Conservation (phyloP, 2,888 invertebrate species). For the Drosophila acutilabella region DNA sequence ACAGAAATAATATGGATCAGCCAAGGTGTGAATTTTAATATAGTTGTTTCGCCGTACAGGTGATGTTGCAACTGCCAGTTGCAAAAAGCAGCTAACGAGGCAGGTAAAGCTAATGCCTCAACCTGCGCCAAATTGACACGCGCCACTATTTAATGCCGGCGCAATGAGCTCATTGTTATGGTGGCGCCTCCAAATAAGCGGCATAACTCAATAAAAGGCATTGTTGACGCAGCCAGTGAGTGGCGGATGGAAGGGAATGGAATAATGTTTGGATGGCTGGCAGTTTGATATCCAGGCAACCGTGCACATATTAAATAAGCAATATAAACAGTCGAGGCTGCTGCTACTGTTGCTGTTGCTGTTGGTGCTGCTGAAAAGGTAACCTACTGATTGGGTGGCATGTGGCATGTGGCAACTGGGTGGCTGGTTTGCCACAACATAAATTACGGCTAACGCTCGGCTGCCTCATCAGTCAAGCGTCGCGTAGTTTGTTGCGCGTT, state of each 20-base stretch:
- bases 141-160: constrained; percentile 73
- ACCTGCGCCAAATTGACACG: constrained; percentile 74
- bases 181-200: constrained; percentile 74
- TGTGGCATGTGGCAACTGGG: constrained; percentile 5
- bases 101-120: constrained; percentile 56
- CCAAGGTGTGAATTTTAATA: constrained; percentile 50
- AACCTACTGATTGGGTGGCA: constrained; percentile 54
- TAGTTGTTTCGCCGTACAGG: background rate
- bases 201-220: constrained; percentile 79
- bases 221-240: constrained; percentile 56
- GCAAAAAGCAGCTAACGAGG: constrained; percentile 18
- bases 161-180: constrained; percentile 78
- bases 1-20: constrained; percentile 15
- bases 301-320: constrained; percentile 81
- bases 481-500: constrained; percentile 75
- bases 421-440: constrained; percentile 74
- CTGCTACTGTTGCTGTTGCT: constrained; percentile 9
- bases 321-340: constrained; percentile 69
- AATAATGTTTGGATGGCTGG: constrained; percentile 10
- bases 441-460: constrained; percentile 77
- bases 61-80: constrained; percentile 16
- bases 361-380: constrained; percentile 54
- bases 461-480: constrained; percentile 78
- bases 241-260: background rate
- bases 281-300: constrained; percentile 61